Conservation (phyloP, 2,113 vertebrate species). For the Cromileptes altivelis region DNA sequence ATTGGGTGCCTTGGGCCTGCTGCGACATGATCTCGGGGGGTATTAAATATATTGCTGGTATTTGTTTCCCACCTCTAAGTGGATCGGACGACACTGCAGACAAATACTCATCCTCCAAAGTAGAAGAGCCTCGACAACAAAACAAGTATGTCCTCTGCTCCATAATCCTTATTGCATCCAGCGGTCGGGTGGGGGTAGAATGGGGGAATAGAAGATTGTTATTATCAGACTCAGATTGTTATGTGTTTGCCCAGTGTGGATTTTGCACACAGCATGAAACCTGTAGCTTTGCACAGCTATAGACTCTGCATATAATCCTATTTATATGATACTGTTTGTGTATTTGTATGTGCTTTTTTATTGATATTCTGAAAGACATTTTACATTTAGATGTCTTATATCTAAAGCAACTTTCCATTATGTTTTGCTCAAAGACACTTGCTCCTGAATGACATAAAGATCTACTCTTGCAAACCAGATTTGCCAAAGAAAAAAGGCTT, state of each 20-base stretch:
- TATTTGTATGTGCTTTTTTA: neutral
- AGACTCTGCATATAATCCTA: constrained; percentile 13
- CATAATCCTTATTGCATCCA: constrained; percentile 70
- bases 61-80: constrained; percentile 82
- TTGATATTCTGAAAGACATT: constrained; percentile 3
- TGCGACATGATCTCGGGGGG: constrained; percentile 72
- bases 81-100: constrained; percentile 70
- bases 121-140: constrained; percentile 66
- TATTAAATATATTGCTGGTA: constrained; percentile 84
- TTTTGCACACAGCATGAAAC: constrained; percentile 34
- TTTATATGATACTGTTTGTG: constrained; percentile 12
- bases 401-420: neutral
- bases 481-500: neutral
- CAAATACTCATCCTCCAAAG: constrained; percentile 76
- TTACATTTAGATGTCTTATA: neutral
- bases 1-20: constrained; percentile 69
- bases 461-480: neutral
- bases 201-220: constrained; percentile 32
- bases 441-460: too few relatives aligned
- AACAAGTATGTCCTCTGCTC: constrained; percentile 69
- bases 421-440: neutral
- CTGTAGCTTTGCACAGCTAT: constrained; percentile 8
- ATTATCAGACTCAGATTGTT: constrained; percentile 49
- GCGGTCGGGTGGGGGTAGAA: constrained; percentile 31
- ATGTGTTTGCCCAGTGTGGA: constrained; percentile 50